phyloP scores from a whole-genome alignment of 1,140 invertebrate genomes.

The Elymnias hypermnestra region DNA sequence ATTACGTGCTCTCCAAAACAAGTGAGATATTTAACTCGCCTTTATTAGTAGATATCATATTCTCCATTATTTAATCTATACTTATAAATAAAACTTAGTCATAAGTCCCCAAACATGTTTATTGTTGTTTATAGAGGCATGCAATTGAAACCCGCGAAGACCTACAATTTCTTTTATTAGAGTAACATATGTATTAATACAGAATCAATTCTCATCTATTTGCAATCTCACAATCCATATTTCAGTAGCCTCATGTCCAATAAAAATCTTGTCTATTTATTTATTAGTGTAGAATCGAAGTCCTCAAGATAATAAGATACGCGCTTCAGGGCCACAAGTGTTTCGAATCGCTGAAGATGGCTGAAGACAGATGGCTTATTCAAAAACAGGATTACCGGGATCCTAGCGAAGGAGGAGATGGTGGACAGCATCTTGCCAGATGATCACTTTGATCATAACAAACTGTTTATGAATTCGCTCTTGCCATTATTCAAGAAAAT shows the following conservation, averaged over 20 bases:
- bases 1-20: slow-evolving; percentile 50
- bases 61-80: no score
- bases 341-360: slow-evolving; percentile 47
- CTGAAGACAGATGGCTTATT: slow-evolving; percentile 51
- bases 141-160: no score
- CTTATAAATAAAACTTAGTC: no score
- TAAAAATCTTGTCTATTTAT: no score
- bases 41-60: no score
- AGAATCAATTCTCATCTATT: no score
- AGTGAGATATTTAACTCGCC: slow-evolving; percentile 32
- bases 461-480: slow-evolving; percentile 62
- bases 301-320: slow-evolving; percentile 60
- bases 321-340: slow-evolving; percentile 56
- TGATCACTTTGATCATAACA: slow-evolving; percentile 62
- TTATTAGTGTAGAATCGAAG: slow-evolving; percentile 52
- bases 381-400: slow-evolving; percentile 38
- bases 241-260: no score
- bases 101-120: no score
- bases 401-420: slow-evolving; percentile 39
- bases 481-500: slow-evolving; percentile 63
- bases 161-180: no score
- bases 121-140: no score
- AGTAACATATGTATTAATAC: no score
- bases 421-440: slow-evolving; percentile 40
- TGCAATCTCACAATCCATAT: no score